A percentile compares a stretch with the other conserved stretches of the same genome.
Evolutionary conservation across 2,113 vertebrate species (phyloP).

Genomic region (Phocoena phocoena): DNA sequence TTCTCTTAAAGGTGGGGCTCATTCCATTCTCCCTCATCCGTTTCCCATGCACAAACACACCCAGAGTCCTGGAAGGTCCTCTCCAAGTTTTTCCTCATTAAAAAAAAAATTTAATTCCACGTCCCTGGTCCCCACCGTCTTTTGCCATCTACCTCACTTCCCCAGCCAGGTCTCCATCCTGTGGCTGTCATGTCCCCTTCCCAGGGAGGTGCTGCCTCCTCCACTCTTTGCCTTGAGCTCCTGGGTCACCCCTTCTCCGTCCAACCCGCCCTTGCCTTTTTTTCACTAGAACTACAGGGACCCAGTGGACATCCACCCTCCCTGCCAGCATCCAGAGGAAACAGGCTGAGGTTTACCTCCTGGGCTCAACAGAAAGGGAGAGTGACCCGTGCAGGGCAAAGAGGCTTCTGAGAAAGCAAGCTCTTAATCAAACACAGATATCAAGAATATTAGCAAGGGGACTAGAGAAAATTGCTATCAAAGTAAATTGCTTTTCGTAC

Average conservation of each 20-base stretch:
- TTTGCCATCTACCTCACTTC: not conserved
- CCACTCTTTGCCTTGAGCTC: not conserved
- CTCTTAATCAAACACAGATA: slow-evolving; percentile 77
- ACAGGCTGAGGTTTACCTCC: slow-evolving; percentile 24
- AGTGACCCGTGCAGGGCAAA: slow-evolving; percentile 25
- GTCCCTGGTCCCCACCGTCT: not conserved
- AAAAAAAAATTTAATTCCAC: not conserved
- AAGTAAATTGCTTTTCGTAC: slow-evolving; percentile 80
- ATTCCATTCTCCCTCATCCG: not conserved
- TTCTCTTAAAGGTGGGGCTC: not conserved
- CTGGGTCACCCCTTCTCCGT: not conserved
- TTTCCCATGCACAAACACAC: not conserved
- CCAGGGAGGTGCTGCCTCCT: not conserved
- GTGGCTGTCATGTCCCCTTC: not conserved
- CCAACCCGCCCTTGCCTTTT: not conserved
- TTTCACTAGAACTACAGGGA: not conserved
- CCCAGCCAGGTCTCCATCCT: not conserved
- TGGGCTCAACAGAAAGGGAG: slow-evolving; percentile 55
- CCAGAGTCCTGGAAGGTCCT: not conserved
- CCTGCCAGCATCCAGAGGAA: not conserved
- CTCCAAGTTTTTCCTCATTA: not conserved
- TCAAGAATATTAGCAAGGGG: slow-evolving; percentile 76
- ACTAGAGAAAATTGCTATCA: slow-evolving; percentile 79
- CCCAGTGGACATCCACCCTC: not conserved
- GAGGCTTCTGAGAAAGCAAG: slow-evolving; percentile 59